A percentile compares a stretch with the other conserved stretches of the same genome.
These are phyloP conservation scores for Ormia ochracea DNA, from an alignment of 2,888 invertebrate genomes.

Conservation along the genomic window DNA sequence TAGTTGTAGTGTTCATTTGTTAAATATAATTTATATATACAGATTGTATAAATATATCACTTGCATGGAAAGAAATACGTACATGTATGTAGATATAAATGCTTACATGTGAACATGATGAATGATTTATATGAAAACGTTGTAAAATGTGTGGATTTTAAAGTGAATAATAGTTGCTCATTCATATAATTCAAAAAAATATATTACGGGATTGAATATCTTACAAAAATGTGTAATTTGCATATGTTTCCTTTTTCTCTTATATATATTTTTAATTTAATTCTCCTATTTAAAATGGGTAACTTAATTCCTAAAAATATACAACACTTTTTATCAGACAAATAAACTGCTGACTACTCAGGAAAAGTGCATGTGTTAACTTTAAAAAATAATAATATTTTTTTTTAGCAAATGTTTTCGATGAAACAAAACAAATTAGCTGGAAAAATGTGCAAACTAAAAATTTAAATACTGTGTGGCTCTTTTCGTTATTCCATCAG, in stretches of 20 bases:
- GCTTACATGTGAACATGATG: slow-evolving; percentile 39
- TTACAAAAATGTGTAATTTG: background rate
- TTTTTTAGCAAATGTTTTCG: no score
- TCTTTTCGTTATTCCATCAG: no score
- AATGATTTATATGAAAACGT: slow-evolving; percentile 54
- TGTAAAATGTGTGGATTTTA: slow-evolving; percentile 60
- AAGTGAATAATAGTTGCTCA: slow-evolving; percentile 52
- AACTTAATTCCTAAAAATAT: no score
- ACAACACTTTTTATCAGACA: no score
- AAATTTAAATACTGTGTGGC: no score
- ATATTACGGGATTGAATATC: slow-evolving; percentile 39
- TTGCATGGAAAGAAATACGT: background rate
- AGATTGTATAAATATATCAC: background rate
- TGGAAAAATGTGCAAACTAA: no score
- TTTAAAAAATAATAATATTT: no score
- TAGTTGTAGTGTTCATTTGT: slow-evolving; percentile 8
- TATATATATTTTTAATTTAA: slow-evolving; percentile 18
- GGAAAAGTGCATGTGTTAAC: no score
- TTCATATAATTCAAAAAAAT: slow-evolving; percentile 56
- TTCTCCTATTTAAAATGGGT: no score
- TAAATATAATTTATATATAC: background rate
- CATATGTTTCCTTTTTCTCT: background rate
- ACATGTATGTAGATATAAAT: background rate
- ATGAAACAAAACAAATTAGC: no score
- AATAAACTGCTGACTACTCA: no score